Percentiles rank a stretch among this genome's conserved stretches.
Conservation (phyloP, 2,113 vertebrate genomes). For the Alces alces region DNA sequence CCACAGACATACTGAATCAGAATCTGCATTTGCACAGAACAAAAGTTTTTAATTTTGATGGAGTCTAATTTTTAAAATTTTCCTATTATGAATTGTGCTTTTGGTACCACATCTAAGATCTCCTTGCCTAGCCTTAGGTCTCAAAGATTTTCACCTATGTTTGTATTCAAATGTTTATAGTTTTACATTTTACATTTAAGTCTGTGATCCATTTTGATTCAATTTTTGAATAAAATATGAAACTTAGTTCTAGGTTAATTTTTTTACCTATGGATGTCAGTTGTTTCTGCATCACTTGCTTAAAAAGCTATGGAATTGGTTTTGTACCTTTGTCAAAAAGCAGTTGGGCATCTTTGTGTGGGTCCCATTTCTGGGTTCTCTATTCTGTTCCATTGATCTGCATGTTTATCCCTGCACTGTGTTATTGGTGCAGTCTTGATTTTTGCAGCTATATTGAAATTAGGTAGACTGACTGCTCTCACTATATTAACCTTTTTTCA, state of each 20-base stretch:
- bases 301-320: background rate
- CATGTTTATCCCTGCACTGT: background rate
- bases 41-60: background rate
- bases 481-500: background rate
- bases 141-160: background rate
- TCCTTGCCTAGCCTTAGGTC: background rate
- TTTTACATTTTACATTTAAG: background rate
- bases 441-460: background rate
- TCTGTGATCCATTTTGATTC: background rate
- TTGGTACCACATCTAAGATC: background rate
- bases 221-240: background rate
- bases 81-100: background rate
- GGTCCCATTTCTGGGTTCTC: background rate
- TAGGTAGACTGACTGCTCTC: background rate
- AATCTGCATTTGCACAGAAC: background rate
- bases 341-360: background rate
- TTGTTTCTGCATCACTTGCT: background rate
- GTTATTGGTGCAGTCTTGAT: background rate
- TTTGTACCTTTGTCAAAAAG: background rate
- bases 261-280: background rate
- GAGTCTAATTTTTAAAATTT: background rate
- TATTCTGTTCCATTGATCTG: background rate
- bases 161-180: background rate
- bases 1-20: background rate
- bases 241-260: background rate